Evolutionary conservation across 35 echinoderm and acorn worm species (phyloP), one percentile per base, ranked within the genome.

Genomic region (Apostichopus japonicus): DNA sequence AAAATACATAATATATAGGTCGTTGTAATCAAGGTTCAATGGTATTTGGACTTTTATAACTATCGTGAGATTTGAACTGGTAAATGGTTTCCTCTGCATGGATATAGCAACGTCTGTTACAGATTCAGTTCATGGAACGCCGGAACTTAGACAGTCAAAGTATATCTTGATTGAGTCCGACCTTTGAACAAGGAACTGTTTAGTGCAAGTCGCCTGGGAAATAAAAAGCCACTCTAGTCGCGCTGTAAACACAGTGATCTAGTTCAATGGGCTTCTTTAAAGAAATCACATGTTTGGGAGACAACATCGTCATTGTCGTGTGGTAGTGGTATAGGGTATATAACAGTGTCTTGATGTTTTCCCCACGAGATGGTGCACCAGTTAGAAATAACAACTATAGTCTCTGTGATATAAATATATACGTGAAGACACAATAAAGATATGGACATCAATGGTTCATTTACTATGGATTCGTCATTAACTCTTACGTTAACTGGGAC

Each of bases 1-100:
- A 75, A 75, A 75, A 4, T 19, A 14, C 15, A 5, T 15, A 6
- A n/a, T 75, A 75, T 84, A 57, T 84, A 57, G 81, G 54, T 84
- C 81, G 81, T 8, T 7, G 81, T 84, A n/a, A 84, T 19, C 54
- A 84, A 59, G 81, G 81, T 84, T 84, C 81, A 84, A 55, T 84
- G 53, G 17, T 58, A 84, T n/a, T 44, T 55, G 56, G 56, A 57
- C 81, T 84, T 84, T 84, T 84, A 84, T 24, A 23, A 54, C 51
- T 54, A 58, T 84, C 81, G 21, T 55, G 81, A 84, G 81, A 84
- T 58, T 84, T 84, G 17, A 84, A 84, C 21, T 57, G 56, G 54
- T 23, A 57, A 84, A 84, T 57, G 81, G 8, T 84, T 84, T 84
- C 54, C 57, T 84, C 81, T 83, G 79, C 8, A 8, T 23, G 6